These are phyloP conservation scores for Plebejus argus DNA, from an alignment of 2,888 invertebrate species.

Conservation along the genomic window DNA sequence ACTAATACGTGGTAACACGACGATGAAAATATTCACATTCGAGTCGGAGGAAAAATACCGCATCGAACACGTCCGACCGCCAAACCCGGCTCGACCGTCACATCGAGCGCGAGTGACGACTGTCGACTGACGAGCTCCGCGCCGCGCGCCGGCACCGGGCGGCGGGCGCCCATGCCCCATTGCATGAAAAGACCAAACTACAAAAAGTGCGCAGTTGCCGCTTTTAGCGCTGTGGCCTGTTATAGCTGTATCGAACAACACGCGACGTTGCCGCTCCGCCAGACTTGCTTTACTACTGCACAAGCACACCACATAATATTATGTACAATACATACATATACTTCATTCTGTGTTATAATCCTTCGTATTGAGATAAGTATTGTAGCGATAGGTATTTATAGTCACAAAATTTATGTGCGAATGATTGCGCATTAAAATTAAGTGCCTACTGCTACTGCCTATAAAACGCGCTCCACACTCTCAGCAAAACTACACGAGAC, in stretches of 20 bases:
- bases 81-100: slow-evolving; percentile 36
- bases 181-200: slow-evolving; percentile 56
- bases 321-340: slow-evolving; percentile 31
- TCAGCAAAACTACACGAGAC: no score
- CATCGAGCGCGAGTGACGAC: neutral
- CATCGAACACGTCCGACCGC: slow-evolving; percentile 38
- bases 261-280: slow-evolving; percentile 62
- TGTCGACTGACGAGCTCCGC: slow-evolving; percentile 32
- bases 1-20: neutral
- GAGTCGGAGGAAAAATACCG: slow-evolving; percentile 31
- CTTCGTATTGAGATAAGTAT: slow-evolving; percentile 35
- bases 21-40: neutral
- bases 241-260: slow-evolving; percentile 51
- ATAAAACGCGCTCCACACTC: no score
- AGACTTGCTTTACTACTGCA: slow-evolving; percentile 49
- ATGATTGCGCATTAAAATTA: neutral
- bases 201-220: slow-evolving; percentile 61
- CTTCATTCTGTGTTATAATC: slow-evolving; percentile 45
- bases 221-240: slow-evolving; percentile 45
- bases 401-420: neutral
- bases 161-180: no score
- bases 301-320: slow-evolving; percentile 36
- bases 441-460: no score
- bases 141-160: slow-evolving; percentile 35
- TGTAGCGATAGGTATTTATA: slow-evolving; percentile 21